Evolutionary conservation across 2,888 invertebrate species (phyloP), one percentile per base, ranked within the genome.

Genomic region (Tortrix viridana): DNA sequence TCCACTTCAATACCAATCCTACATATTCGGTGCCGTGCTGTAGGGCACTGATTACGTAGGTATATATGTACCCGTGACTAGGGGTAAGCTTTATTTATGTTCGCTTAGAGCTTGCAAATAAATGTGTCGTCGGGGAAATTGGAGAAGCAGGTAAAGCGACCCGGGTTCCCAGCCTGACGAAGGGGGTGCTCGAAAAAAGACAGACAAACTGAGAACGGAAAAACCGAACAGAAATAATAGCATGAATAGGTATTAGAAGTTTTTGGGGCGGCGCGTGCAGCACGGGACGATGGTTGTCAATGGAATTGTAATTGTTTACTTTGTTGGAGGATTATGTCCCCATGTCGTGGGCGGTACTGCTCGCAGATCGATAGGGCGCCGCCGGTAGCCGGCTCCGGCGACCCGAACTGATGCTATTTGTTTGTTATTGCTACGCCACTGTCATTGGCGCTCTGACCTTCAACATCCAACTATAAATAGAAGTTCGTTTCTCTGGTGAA

Each of bases 311-410:
- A 60, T 72, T 74, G 74, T 74, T 76, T 77, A 73, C 76, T 76
- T 76, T 69, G 67, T 69, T 66, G 66, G 71, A 77, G 67, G 73
- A 71, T 70, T 73, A 74, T 77, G 73, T 74, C 68, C 71, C 71
- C 69, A 72, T 84, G 81, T 83, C 81, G 81, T 80, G 69, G 76
- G 69, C 69, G 70, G 71, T 65, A 78, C 76, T 76, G 74, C 74
- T 77, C 67, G 71, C 78, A 79, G 81, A 91, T 91, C 90, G 82
- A 90, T 91, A 89, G 49, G 37, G 76, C 77, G 79, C 74, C 80
- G 76, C 68, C 74, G 72, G 70, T 67, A 67, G 68, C 73, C 68
- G 64, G 68, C 70, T 71, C n/a, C n/a, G 71, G 68, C 72, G 58
- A 66, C 68, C 72, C 73, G 75, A 78, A 74, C 80, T 82, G 79